Evolutionary conservation across 2,113 vertebrate species (phyloP).

Genomic region (Trematomus loennbergii): DNA sequence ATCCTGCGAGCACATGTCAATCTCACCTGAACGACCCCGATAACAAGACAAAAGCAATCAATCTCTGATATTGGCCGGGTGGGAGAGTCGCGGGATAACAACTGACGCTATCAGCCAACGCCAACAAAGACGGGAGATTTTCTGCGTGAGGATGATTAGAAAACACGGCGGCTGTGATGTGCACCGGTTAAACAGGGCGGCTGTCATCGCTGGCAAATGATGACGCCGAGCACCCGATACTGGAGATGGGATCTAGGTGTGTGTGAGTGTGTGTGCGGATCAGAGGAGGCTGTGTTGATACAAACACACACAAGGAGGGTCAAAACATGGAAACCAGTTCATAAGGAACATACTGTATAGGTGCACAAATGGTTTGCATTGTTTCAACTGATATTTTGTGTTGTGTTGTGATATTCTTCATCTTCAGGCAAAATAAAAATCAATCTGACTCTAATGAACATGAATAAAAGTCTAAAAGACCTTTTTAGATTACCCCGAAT

Average conservation of each 20-base stretch:
- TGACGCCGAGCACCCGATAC: conserved; percentile 55
- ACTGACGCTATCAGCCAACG: conserved; percentile 56
- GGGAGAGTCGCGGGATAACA: conserved; percentile 49
- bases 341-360: not conserved
- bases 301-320: conserved; percentile 21
- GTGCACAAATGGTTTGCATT: not conserved
- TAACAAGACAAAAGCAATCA: conserved; percentile 77
- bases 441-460: not conserved
- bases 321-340: not conserved
- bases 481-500: not conserved
- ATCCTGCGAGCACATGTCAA: conserved; percentile 68
- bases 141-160: conserved; percentile 67
- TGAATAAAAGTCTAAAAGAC: not conserved
- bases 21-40: conserved; percentile 71
- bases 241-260: conserved; percentile 61
- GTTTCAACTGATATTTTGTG: not conserved
- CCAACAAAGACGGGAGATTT: conserved; percentile 68
- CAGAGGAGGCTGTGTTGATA: conserved; percentile 31
- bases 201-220: conserved; percentile 72
- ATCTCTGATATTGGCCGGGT: conserved; percentile 68
- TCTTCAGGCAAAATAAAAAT: not conserved
- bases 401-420: not conserved
- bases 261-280: conserved; percentile 34
- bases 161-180: conserved; percentile 61
- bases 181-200: conserved; percentile 61